phyloP scores from a whole-genome alignment of 1,140 invertebrate genomes.

The Patella vulgata region DNA sequence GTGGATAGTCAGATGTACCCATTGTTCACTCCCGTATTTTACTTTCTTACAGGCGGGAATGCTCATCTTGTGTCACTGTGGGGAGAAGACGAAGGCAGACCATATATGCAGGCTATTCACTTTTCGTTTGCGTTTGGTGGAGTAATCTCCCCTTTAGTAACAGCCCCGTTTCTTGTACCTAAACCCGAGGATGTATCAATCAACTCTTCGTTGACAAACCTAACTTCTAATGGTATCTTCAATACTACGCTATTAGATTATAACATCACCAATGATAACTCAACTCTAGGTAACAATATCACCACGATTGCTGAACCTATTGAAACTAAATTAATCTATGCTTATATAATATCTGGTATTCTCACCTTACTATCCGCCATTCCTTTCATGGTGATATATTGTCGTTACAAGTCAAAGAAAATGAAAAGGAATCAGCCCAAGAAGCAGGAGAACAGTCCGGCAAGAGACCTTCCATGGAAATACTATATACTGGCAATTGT shows the following conservation, averaged over 20 bases:
- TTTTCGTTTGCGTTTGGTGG: slow-evolving; percentile 47
- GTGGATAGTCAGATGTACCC: too few relatives aligned
- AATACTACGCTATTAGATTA: too few relatives aligned
- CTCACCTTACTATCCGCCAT: slow-evolving; percentile 25
- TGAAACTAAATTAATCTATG: slow-evolving; percentile 24
- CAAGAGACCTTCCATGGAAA: slow-evolving; percentile 11
- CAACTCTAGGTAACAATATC: background rate
- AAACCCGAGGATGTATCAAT: background rate
- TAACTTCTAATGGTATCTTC: background rate
- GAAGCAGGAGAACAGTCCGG: background rate
- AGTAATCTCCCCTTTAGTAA: slow-evolving; percentile 40
- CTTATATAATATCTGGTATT: slow-evolving; percentile 30
- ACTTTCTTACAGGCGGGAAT: slow-evolving; percentile 44
- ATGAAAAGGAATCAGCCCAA: background rate
- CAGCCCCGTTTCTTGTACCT: slow-evolving; percentile 42
- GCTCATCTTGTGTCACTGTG: slow-evolving; percentile 41
- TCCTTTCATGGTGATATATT: slow-evolving; percentile 30
- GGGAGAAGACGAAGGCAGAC: slow-evolving; percentile 25
- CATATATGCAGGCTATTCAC: slow-evolving; percentile 45
- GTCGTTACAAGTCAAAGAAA: slow-evolving; percentile 1
- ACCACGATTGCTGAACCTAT: background rate
- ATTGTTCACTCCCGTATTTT: background rate
- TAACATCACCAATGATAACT: background rate
- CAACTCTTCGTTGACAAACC: background rate
- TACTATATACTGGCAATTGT: slow-evolving; percentile 23